Conservation (phyloP, 2,888 invertebrate genomes). For the Volucella inanis region DNA sequence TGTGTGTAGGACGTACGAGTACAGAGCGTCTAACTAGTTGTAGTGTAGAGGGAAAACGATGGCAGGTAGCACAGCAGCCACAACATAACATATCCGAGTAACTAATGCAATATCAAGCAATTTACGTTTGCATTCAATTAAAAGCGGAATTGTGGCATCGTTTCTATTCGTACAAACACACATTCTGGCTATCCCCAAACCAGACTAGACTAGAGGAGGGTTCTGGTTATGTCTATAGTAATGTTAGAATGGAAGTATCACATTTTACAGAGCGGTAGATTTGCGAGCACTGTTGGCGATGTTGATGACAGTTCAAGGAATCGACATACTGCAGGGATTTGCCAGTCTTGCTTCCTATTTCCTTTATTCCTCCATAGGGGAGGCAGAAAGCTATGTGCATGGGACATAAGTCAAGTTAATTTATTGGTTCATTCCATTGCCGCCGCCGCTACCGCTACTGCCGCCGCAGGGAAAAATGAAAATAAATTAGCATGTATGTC, state of each 20-base stretch:
- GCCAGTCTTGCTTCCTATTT: slow-evolving; percentile 52
- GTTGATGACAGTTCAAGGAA: slow-evolving; percentile 74
- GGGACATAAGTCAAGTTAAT: slow-evolving; percentile 75
- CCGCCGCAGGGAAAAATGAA: slow-evolving; percentile 69
- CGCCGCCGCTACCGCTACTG: too few species aligned
- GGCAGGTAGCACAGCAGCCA: slow-evolving; percentile 57
- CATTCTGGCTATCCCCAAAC: too few species aligned
- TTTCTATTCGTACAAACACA: slow-evolving; percentile 9
- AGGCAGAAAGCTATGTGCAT: slow-evolving; percentile 58
- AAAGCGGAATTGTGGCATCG: slow-evolving; percentile 62
- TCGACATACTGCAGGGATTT: slow-evolving; percentile 73
- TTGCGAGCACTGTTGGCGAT: slow-evolving; percentile 60
- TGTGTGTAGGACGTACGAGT: slow-evolving; percentile 34
- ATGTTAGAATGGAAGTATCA: slow-evolving; percentile 14
- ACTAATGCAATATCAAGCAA: slow-evolving; percentile 71
- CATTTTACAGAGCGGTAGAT: slow-evolving; percentile 34
- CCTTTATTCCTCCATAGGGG: slow-evolving; percentile 23
- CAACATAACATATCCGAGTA: slow-evolving; percentile 63
- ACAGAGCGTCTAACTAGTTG: slow-evolving; percentile 20
- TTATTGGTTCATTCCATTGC: slow-evolving; percentile 68
- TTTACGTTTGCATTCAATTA: slow-evolving; percentile 74
- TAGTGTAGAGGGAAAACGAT: slow-evolving; percentile 5
- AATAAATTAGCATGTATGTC: slow-evolving; percentile 75
- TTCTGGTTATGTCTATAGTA: slow-evolving; percentile 7
- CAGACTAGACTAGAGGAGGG: background rate